phyloP scores from a whole-genome alignment of 2,888 invertebrate species.

The Hemaris fuciformis region DNA sequence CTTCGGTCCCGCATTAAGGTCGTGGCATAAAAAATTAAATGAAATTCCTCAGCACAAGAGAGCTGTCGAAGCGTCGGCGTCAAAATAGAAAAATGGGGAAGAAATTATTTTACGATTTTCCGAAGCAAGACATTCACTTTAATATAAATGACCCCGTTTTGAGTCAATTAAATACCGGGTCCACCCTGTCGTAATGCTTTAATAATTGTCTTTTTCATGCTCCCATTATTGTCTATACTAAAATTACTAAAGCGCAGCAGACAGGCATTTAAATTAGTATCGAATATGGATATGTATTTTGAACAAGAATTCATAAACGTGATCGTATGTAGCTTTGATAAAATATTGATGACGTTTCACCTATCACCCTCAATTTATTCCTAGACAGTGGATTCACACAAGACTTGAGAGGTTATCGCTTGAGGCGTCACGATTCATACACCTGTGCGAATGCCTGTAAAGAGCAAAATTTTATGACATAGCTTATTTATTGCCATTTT shows the following conservation, averaged over 20 bases:
- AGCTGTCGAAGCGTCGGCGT: not conserved
- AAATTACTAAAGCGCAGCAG: too few relatives aligned
- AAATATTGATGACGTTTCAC: conserved; percentile 13
- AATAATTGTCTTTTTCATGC: too few relatives aligned
- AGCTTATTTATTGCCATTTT: not conserved
- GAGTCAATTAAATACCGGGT: too few relatives aligned
- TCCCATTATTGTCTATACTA: too few relatives aligned
- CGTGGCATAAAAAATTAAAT: conserved; percentile 1
- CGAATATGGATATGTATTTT: not conserved
- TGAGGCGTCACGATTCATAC: not conserved
- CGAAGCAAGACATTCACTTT: not conserved
- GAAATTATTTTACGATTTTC: not conserved
- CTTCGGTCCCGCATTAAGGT: not conserved
- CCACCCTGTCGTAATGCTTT: too few relatives aligned
- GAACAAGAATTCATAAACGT: not conserved
- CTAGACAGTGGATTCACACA: not conserved
- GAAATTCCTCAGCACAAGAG: conserved; percentile 4
- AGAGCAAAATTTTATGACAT: conserved; percentile 31
- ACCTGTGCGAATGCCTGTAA: conserved; percentile 20
- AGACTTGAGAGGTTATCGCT: conserved; percentile 6
- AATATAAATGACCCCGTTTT: too few relatives aligned
- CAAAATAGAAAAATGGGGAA: not conserved
- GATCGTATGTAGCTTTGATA: conserved; percentile 1
- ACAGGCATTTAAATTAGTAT: too few relatives aligned
- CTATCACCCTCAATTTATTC: conserved; percentile 11